Evolutionary conservation across 2,113 vertebrate genomes (phyloP).

Genomic region (Hippotragus niger): DNA sequence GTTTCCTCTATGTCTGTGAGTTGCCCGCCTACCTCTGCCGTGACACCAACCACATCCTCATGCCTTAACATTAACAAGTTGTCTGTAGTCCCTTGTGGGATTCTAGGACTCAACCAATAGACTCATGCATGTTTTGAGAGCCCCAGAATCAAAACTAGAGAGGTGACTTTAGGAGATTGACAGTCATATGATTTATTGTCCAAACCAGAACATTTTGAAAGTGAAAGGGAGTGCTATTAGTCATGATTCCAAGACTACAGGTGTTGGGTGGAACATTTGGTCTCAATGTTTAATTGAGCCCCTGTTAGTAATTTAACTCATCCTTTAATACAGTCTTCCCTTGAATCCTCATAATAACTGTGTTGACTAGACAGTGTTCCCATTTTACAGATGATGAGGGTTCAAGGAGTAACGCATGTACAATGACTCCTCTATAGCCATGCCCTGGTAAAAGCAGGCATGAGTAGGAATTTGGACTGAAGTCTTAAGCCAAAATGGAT

Average conservation of each 20-base stretch:
- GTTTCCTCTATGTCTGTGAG: background rate
- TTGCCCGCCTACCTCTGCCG: background rate
- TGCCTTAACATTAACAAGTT: background rate
- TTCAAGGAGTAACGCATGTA: background rate
- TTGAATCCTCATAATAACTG: background rate
- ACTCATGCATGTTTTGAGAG: background rate
- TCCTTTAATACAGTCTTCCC: background rate
- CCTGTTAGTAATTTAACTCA: background rate
- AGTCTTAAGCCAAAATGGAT: background rate
- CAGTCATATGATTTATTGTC: background rate
- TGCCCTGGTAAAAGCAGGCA: background rate
- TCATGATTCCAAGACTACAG: background rate
- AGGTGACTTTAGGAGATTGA: background rate
- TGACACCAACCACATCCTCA: background rate
- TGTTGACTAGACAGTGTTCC: background rate
- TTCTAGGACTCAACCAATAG: background rate
- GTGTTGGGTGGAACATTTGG: background rate
- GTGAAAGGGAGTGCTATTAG: background rate
- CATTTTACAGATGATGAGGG: background rate
- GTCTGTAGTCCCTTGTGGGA: background rate
- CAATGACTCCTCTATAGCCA: background rate
- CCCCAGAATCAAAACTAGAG: background rate
- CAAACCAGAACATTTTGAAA: background rate
- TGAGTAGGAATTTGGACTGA: background rate
- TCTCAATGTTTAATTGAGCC: constrained; percentile 19